Percentiles rank a stretch among this genome's conserved stretches.
These are phyloP conservation scores for Uloborus plumipes DNA, from an alignment of 2,888 invertebrate species.

Conservation along the genomic window DNA sequence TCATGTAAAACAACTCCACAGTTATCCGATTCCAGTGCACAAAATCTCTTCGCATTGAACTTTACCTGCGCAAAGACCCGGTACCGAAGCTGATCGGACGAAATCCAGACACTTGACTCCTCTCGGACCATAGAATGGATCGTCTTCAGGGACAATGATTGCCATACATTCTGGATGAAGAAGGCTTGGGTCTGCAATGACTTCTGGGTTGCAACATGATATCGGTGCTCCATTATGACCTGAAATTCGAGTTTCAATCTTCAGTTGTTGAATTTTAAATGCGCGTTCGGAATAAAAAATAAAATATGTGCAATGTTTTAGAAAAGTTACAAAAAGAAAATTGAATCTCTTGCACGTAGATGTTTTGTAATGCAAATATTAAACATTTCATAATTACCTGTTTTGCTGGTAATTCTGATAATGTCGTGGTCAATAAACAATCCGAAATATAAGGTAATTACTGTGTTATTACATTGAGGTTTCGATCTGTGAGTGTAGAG, in stretches of 20 bases:
- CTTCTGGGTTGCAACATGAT: slow-evolving; percentile 44
- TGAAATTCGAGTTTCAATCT: not conserved
- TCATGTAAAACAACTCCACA: too few species aligned
- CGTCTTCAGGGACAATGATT: slow-evolving; percentile 80
- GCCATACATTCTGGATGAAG: slow-evolving; percentile 89
- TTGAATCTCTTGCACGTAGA: too few species aligned
- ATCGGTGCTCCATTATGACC: slow-evolving; percentile 51
- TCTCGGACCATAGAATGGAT: slow-evolving; percentile 80
- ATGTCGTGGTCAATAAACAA: slow-evolving; percentile 55
- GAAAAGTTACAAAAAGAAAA: too few species aligned
- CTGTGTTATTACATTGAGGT: slow-evolving; percentile 29
- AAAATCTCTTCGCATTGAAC: slow-evolving; percentile 83
- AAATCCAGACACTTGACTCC: slow-evolving; percentile 85
- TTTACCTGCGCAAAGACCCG: slow-evolving; percentile 48
- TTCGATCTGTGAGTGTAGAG: slow-evolving; percentile 37
- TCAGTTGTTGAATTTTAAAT: too few species aligned
- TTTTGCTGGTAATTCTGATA: slow-evolving; percentile 30
- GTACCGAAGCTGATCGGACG: slow-evolving; percentile 78
- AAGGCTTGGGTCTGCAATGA: slow-evolving; percentile 32
- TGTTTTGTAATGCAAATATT: too few species aligned
- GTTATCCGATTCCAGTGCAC: too few species aligned
- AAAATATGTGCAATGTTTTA: too few species aligned
- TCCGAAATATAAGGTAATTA: slow-evolving; percentile 42
- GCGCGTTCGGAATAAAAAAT: too few species aligned
- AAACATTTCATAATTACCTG: slow-evolving; percentile 17